A percentile compares a stretch with the other conserved stretches of the same genome.
These are phyloP conservation scores for Umimayanthus chanpuru DNA, from an alignment of 92 coral and sea anemone genomes.

Conservation along the genomic window DNA sequence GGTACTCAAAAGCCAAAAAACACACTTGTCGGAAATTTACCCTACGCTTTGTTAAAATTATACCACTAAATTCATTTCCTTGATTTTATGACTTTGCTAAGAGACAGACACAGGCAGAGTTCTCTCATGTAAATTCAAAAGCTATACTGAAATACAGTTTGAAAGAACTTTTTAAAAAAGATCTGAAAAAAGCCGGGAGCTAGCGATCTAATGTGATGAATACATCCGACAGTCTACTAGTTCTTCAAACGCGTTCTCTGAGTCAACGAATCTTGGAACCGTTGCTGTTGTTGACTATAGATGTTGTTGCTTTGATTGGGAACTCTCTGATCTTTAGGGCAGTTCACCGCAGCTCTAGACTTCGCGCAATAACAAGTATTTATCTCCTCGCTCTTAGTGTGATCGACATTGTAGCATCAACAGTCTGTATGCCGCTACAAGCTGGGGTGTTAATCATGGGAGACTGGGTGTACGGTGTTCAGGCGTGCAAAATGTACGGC, in stretches of 20 bases:
- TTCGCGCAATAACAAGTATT: constrained; percentile 33
- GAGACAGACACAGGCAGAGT: background rate
- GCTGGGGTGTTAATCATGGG: constrained; percentile 21
- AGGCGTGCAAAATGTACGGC: constrained; percentile 23
- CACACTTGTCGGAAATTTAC: constrained; percentile 26
- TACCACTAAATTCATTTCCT: background rate
- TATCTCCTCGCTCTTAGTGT: constrained; percentile 29
- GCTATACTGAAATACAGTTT: background rate
- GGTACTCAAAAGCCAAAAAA: background rate
- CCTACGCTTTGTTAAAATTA: background rate
- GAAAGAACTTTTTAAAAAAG: background rate
- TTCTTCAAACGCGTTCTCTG: constrained; percentile 18
- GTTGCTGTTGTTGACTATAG: background rate
- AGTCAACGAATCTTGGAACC: constrained; percentile 36
- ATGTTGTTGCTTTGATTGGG: constrained; percentile 11
- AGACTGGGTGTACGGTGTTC: constrained; percentile 28
- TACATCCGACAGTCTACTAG: background rate
- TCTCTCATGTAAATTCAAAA: background rate
- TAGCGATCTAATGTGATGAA: background rate
- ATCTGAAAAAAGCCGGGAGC: background rate
- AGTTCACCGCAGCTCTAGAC: constrained; percentile 3
- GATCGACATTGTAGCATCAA: constrained; percentile 9
- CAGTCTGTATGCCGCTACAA: constrained; percentile 42
- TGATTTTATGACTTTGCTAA: background rate
- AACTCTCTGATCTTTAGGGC: constrained; percentile 15